Percentiles rank a stretch among this genome's conserved stretches.
phyloP scores from a whole-genome alignment of 2,113 vertebrate species.

The Ctenomys sociabilis region DNA sequence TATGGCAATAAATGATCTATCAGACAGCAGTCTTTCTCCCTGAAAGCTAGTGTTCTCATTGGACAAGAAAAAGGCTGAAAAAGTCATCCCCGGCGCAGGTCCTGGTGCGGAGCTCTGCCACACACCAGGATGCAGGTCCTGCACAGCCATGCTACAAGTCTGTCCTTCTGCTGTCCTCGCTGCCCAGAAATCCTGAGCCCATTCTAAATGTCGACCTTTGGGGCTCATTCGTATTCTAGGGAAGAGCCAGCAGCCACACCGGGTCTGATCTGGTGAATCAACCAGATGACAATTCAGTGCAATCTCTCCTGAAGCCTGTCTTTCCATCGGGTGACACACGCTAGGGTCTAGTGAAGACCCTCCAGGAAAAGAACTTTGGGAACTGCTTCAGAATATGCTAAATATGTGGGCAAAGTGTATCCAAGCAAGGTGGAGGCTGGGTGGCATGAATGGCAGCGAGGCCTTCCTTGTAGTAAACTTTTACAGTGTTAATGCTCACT shows the following conservation, averaged over 20 bases:
- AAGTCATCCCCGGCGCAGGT: neutral
- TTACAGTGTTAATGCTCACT: neutral
- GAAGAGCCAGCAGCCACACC: neutral
- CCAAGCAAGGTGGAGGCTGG: neutral
- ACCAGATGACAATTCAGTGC: neutral
- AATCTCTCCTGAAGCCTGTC: neutral
- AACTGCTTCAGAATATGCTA: neutral
- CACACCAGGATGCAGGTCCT: neutral
- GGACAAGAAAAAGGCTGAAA: neutral
- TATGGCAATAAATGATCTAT: conserved; percentile 4
- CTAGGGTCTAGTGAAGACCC: neutral
- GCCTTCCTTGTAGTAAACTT: neutral
- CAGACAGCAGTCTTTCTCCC: neutral
- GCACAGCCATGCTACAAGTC: neutral
- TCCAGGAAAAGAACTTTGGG: neutral
- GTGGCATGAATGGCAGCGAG: neutral
- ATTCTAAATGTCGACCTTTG: neutral
- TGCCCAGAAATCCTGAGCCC: neutral
- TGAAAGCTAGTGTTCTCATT: conserved; percentile 10
- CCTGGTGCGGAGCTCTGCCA: neutral
- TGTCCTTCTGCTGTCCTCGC: neutral
- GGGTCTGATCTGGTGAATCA: neutral
- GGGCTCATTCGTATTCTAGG: neutral
- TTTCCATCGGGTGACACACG: neutral
- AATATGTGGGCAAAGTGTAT: neutral